A percentile compares a stretch with the other conserved stretches of the same genome.
Conservation (phyloP, 1,140 invertebrate genomes). For the Lutraria rhynchaena region DNA sequence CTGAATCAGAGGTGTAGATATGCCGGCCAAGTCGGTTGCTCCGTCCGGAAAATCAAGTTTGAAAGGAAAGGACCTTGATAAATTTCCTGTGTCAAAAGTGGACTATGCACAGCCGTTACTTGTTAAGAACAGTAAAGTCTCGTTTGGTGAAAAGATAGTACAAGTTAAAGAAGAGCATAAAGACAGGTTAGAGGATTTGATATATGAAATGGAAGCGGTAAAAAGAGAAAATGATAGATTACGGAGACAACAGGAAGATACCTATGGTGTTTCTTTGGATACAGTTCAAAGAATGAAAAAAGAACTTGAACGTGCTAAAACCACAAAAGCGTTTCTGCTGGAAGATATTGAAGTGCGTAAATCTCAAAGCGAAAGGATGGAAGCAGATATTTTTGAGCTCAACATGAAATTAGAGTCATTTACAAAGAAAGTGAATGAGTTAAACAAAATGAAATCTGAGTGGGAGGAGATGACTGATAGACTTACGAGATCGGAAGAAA, state of each 20-base stretch:
- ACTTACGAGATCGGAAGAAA: conserved; percentile 50
- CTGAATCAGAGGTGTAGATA: neutral
- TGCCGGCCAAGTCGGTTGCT: neutral
- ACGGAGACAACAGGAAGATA: conserved; percentile 52
- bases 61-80: conserved; percentile 26
- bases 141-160: conserved; percentile 53
- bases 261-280: conserved; percentile 50
- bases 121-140: conserved; percentile 55
- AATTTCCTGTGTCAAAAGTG: conserved; percentile 37
- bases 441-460: conserved; percentile 50
- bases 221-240: conserved; percentile 62
- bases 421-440: conserved; percentile 59
- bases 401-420: conserved; percentile 62
- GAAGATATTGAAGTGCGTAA: conserved; percentile 60
- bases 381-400: conserved; percentile 63
- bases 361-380: conserved; percentile 47
- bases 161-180: conserved; percentile 44
- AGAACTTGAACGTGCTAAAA: conserved; percentile 60
- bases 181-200: conserved; percentile 55
- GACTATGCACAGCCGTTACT: conserved; percentile 51
- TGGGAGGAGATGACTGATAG: conserved; percentile 51
- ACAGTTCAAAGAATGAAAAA: conserved; percentile 62
- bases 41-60: conserved; percentile 1
- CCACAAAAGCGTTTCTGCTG: conserved; percentile 57
- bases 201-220: conserved; percentile 56